Base-by-base conservation (phyloP, 2,888 invertebrate species). In the Lasius fuliginosus region DNA sequence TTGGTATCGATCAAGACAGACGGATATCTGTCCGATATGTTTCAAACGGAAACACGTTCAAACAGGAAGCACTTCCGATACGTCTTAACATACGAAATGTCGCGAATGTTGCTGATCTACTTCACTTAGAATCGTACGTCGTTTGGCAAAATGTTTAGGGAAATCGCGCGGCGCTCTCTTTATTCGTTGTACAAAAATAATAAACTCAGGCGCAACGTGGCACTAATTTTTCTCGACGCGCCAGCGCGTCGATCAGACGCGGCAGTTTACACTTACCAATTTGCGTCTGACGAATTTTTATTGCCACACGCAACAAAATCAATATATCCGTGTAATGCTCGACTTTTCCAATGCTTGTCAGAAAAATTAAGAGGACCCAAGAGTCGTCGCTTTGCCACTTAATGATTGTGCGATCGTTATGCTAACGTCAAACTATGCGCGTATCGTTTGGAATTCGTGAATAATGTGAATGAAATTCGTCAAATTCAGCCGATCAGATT, bases 141-240 rank as follows among this genome's bases (percentile, higher is more conserved):
- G 82, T 83, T 83, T 79, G 82, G 82, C 76, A 82, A 76, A 79
- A 62, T 65, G 30, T 77, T 67, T 65, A 36, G n/a, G 65, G 77
- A 0, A 4, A 81, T 83, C 42, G 46, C 36, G 15, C 30, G 40
- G n/a, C 40, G 23, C 27, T 33, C 11, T 30, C 30, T 36, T 46
- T 83, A 82, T 90, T 90, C 87, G 85, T 90, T 89, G 89, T 86
- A 89, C 79, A 88, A 89, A 90, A 88, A 87, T 89, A 90, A 91
- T 77, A 84, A 87, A 88, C 88, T 68, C 68, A 68, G 46, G 3
- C 58, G 42, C 23, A 40, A 76, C 42, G 67, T 81, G 46, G 53
- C 46, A 60, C 46, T 49, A 58, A 82, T 15, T 58, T 79, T 42
- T 56, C 30, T 42, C 42, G 79, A 81, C 73, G 73, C 73, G 79